Evolutionary conservation across 2,797 vertebrate species (phyloP).

Genomic region (Acanthis flammea): DNA sequence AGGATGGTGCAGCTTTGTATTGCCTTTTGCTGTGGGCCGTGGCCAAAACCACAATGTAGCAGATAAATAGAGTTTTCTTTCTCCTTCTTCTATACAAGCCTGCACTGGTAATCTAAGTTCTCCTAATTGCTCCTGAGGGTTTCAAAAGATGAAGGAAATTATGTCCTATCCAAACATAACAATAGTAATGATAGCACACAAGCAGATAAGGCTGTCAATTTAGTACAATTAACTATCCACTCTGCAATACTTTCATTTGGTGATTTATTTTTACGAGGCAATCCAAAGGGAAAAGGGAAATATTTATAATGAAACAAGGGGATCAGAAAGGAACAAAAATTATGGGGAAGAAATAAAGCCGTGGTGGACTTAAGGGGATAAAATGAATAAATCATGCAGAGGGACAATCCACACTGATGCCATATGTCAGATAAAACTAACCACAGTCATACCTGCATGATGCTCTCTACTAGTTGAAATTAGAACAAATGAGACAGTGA

Average conservation of each 20-base stretch:
- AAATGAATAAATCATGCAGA: not conserved
- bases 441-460: rapidly evolving
- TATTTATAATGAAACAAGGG: not conserved
- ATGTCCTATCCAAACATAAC: not conserved
- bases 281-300: not conserved
- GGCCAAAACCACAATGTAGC: not conserved
- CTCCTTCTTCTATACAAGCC: not conserved
- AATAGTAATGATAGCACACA: not conserved
- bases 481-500: not conserved
- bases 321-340: not conserved
- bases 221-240: not conserved
- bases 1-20: not conserved
- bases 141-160: not conserved
- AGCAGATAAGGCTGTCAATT: not conserved
- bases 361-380: not conserved
- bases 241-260: not conserved
- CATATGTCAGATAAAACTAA: not conserved
- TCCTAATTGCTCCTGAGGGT: not conserved
- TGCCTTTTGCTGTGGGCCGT: not conserved
- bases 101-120: not conserved
- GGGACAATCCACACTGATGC: not conserved
- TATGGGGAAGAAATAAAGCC: not conserved
- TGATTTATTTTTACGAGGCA: not conserved
- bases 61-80: not conserved
- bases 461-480: not conserved